A percentile compares a stretch with the other conserved stretches of the same genome.
Evolutionary conservation across 2,797 vertebrate genomes (phyloP).

Genomic region (Cuculus canorus): DNA sequence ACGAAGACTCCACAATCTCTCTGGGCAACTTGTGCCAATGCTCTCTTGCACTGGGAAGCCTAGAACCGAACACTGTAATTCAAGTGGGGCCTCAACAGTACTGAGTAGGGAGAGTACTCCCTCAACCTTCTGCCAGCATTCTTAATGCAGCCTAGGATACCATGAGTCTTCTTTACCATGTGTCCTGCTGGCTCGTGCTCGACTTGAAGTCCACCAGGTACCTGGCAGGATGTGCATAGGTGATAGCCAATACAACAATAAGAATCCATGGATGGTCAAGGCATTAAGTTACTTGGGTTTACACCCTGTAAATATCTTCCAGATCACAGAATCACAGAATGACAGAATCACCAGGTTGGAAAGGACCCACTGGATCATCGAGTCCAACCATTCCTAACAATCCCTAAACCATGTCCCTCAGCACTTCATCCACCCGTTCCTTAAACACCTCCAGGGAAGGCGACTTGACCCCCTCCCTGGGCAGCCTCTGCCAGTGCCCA

Average conservation of each 20-base stretch:
- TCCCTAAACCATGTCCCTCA: too few species aligned
- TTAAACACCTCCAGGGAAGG: too few species aligned
- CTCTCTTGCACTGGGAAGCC: not conserved
- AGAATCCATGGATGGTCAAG: not conserved
- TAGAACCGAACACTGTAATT: not conserved
- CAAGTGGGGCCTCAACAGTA: not conserved
- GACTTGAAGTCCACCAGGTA: not conserved
- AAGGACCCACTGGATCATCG: too few species aligned
- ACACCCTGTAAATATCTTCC: not conserved
- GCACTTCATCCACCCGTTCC: too few species aligned
- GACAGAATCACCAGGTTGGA: too few species aligned
- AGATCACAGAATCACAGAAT: too few species aligned
- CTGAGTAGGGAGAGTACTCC: not conserved
- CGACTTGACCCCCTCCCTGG: too few species aligned
- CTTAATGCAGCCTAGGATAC: not conserved
- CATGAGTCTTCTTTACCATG: not conserved
- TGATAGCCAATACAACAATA: not conserved
- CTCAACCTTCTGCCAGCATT: not conserved
- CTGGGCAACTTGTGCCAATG: accelerated
- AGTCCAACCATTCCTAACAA: too few species aligned
- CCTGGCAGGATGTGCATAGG: not conserved
- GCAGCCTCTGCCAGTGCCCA: too few species aligned
- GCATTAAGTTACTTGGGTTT: not conserved
- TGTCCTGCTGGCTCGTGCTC: not conserved
- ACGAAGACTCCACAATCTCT: not conserved